phyloP scores from a whole-genome alignment of 92 coral and sea anemone genomes.

The Montipora capitata region DNA sequence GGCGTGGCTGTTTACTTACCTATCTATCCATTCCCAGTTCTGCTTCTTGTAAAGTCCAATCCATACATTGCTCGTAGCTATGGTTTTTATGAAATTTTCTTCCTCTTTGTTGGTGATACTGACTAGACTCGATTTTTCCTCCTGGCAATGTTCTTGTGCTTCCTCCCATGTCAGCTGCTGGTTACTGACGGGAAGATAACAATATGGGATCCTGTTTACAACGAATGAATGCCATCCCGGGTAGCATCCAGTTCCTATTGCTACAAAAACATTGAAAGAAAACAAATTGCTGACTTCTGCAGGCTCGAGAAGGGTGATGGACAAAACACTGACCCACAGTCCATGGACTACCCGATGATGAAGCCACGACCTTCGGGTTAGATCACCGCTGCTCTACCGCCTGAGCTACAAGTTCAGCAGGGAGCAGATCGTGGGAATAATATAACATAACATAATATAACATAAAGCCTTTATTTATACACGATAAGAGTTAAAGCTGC shows the following conservation, averaged over 20 bases:
- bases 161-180: constrained; percentile 39
- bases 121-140: constrained; percentile 70
- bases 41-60: constrained; percentile 55
- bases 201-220: constrained; percentile 43
- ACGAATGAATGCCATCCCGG: constrained; percentile 39
- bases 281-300: too few relatives aligned
- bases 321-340: too few relatives aligned
- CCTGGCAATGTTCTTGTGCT: constrained; percentile 44
- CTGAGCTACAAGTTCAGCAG: too few relatives aligned
- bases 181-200: constrained; percentile 45
- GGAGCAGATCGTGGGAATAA: too few relatives aligned
- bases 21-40: constrained; percentile 86
- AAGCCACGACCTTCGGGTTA: too few relatives aligned
- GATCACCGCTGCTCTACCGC: too few relatives aligned
- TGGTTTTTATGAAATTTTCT: constrained; percentile 69
- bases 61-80: constrained; percentile 72
- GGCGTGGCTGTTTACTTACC: constrained; percentile 37
- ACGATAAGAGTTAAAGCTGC: too few relatives aligned
- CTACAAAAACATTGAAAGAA: background rate
- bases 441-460: too few relatives aligned
- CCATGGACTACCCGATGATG: too few relatives aligned
- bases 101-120: constrained; percentile 77
- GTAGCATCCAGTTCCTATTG: constrained; percentile 43
- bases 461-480: too few relatives aligned
- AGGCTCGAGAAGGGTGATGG: too few relatives aligned